Evolutionary conservation across 2,113 vertebrate genomes (phyloP), one percentile per base, ranked within the genome.

Genomic region (Eupsittula cactorum): DNA sequence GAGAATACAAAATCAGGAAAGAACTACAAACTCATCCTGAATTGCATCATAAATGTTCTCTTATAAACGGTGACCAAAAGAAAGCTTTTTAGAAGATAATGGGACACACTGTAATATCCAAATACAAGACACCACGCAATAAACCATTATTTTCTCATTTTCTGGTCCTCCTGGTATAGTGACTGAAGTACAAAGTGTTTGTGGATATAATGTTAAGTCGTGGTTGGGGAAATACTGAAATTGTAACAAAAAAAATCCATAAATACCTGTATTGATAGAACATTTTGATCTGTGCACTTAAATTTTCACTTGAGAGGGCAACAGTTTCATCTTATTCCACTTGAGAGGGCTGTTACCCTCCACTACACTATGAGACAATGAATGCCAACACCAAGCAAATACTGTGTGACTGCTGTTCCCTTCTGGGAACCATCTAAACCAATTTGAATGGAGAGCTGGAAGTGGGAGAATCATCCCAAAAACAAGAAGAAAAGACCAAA

Each of bases 261-360:
- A 84, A 81, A 64, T 82, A 52, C 28, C 57, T 85, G 27, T 57
- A 75, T 82, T 78, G 88, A 59, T 27, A 46, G 60, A 78, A 78
- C 6, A 50, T 75, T 94, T 78, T 83, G 25, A 88, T 75, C 60
- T 78, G 23, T 88, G 39, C 28, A 42, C 47, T 95, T 92, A 81
- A 82, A 84, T 94, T 89, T 89, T 89, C 50, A 85, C 67, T 91
- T 73, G 74, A 95, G 62, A 92, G 47, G 63, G 44, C 42, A 91
- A 55, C 27, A 55, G 6, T 77, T 89, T 68, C 39, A 57, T 75
- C 65, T 90, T 71, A 78, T 50, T 55, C 67, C n/a, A 55, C 47
- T 60, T 71, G 65, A 95, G 84, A 88, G 60, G 52, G 47, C 8
- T 25, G 78, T 50, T 83, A 29, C 50, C 41, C 82, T 84, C 65